phyloP scores from a whole-genome alignment of 1,140 invertebrate genomes.

The Phymastichus coffea region DNA sequence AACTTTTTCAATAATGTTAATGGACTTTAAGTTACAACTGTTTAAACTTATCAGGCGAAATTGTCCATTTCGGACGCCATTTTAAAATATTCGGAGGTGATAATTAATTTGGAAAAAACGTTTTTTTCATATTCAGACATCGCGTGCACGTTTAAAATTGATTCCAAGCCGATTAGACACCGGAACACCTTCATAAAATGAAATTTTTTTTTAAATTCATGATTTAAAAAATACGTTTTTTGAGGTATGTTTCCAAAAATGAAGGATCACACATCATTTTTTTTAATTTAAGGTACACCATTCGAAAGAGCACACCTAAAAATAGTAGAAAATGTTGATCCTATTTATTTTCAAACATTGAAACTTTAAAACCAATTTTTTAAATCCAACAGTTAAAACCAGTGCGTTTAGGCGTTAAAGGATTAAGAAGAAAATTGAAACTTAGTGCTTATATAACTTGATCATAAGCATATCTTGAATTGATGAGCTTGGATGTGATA shows the following conservation, averaged over 20 bases:
- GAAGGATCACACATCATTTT: background rate
- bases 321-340: background rate
- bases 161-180: background rate
- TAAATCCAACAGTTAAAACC: background rate
- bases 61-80: background rate
- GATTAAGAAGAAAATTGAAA: too few species aligned
- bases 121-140: conserved; percentile 8
- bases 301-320: conserved; percentile 2
- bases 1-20: background rate
- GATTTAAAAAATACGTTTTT: conserved; percentile 1
- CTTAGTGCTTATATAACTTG: too few species aligned
- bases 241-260: background rate
- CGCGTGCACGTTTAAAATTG: background rate
- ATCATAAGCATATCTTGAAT: too few species aligned
- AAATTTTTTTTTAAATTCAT: background rate
- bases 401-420: conserved; percentile 1
- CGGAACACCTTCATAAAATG: background rate
- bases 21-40: background rate
- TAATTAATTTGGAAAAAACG: conserved; percentile 11
- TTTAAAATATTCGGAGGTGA: background rate
- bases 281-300: too few species aligned
- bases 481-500: too few species aligned
- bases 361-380: background rate
- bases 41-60: background rate
- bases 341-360: background rate